A percentile compares a stretch with the other conserved stretches of the same genome.
Conservation (phyloP, 2,888 invertebrate genomes). For the Zygothrica quintamaculata region DNA sequence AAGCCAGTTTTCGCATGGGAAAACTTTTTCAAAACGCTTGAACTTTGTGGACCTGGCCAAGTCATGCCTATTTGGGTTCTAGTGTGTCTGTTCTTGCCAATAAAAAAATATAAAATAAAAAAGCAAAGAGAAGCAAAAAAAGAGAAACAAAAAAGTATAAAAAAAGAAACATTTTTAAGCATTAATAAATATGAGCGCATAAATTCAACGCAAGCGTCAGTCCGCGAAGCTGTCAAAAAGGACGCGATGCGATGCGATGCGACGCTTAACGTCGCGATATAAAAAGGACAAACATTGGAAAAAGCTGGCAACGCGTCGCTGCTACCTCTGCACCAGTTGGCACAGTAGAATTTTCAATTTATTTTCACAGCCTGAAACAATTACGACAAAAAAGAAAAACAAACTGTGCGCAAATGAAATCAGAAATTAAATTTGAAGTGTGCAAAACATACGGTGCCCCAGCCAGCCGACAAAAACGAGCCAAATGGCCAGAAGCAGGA, state of each 20-base stretch:
- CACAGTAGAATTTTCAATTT: constrained; percentile 72
- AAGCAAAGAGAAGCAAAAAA: neutral
- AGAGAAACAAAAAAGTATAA: constrained; percentile 12
- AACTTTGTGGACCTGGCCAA: constrained; percentile 41
- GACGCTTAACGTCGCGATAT: constrained; percentile 33
- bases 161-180: constrained; percentile 33
- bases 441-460: constrained; percentile 71
- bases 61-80: constrained; percentile 14
- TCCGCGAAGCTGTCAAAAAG: constrained; percentile 73
- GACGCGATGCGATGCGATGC: constrained; percentile 34
- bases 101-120: constrained; percentile 7
- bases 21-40: constrained; percentile 47
- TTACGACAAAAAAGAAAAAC: constrained; percentile 53
- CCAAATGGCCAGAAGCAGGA: neutral
- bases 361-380: constrained; percentile 79
- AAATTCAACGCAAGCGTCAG: constrained; percentile 72
- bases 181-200: constrained; percentile 61
- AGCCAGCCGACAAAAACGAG: constrained; percentile 6
- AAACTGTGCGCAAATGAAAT: constrained; percentile 77
- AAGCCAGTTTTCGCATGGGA: constrained; percentile 50
- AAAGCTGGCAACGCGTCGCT: constrained; percentile 25
- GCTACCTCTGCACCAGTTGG: constrained; percentile 64
- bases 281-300: constrained; percentile 34
- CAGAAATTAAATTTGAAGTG: constrained; percentile 78
- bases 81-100: constrained; percentile 4